Percentiles rank a stretch among this genome's conserved stretches.
Conservation (phyloP, 2,113 vertebrate genomes). For the Axis porcinus region DNA sequence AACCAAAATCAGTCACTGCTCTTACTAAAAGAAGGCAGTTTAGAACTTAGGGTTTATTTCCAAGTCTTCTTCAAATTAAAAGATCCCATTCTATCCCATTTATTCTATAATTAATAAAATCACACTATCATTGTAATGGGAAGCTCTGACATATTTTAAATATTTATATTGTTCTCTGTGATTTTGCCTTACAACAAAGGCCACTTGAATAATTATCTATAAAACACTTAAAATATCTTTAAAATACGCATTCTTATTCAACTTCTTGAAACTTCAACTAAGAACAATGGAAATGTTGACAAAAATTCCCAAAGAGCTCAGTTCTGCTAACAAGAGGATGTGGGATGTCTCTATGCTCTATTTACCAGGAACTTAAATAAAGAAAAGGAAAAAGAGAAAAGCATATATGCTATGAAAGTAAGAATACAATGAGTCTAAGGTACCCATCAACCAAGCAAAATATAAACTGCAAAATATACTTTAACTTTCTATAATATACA, state of each 20-base stretch:
- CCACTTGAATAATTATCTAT: background rate
- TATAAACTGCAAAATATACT: background rate
- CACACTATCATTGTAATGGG: background rate
- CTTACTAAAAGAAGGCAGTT: background rate
- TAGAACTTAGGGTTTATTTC: background rate
- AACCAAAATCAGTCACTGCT: background rate
- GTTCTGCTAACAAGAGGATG: background rate
- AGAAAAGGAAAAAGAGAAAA: background rate
- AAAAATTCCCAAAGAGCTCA: background rate
- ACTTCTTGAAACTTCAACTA: background rate
- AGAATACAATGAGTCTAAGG: background rate
- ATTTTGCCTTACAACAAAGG: background rate
- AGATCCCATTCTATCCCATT: background rate
- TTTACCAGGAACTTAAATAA: background rate
- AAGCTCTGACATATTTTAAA: background rate
- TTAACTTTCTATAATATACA: background rate
- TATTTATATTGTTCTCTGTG: background rate
- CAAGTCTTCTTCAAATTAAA: slow-evolving; percentile 8
- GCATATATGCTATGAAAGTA: background rate
- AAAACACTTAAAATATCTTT: background rate
- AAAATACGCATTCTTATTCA: background rate
- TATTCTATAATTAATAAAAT: background rate
- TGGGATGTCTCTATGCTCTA: background rate
- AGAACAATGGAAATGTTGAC: background rate
- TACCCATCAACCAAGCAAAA: background rate